These are phyloP conservation scores for Stenoptilia bipunctidactyla DNA, from an alignment of 2,888 invertebrate genomes.

Conservation along the genomic window DNA sequence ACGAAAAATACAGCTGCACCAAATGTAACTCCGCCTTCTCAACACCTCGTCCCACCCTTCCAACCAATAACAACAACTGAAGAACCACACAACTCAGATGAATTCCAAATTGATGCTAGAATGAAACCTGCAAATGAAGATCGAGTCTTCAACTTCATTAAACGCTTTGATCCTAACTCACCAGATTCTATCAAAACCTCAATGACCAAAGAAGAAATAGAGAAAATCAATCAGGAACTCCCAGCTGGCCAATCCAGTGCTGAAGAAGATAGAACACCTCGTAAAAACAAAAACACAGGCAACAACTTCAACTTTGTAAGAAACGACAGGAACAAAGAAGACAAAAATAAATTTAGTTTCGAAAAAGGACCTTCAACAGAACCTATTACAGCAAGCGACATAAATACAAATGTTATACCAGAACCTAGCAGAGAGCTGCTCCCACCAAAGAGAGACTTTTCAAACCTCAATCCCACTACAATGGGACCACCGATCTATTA, in stretches of 20 bases:
- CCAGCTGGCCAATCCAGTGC: slow-evolving; percentile 47
- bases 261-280: slow-evolving; percentile 46
- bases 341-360: neutral
- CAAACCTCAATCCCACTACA: slow-evolving; percentile 52
- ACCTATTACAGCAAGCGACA: slow-evolving; percentile 27
- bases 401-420: slow-evolving; percentile 14
- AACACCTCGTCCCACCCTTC: slow-evolving; percentile 34
- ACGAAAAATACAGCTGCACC: slow-evolving; percentile 10
- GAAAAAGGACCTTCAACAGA: slow-evolving; percentile 29
- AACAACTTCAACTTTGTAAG: slow-evolving; percentile 36
- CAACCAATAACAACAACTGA: slow-evolving; percentile 28
- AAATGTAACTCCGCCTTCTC: slow-evolving; percentile 28
- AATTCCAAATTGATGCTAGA: slow-evolving; percentile 26
- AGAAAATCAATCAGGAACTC: slow-evolving; percentile 44
- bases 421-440: slow-evolving; percentile 44
- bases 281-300: slow-evolving; percentile 36
- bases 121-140: slow-evolving; percentile 28
- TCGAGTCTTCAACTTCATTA: slow-evolving; percentile 51
- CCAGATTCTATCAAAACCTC: slow-evolving; percentile 44
- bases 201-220: slow-evolving; percentile 50
- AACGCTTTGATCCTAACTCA: slow-evolving; percentile 56
- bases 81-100: slow-evolving; percentile 26
- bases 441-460: slow-evolving; percentile 66
- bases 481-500: slow-evolving; percentile 75
- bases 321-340: slow-evolving; percentile 15